Percentiles rank a stretch among this genome's conserved stretches.
phyloP scores from a whole-genome alignment of 2,113 vertebrate genomes.

The Sterrhoptilus dennistouni region DNA sequence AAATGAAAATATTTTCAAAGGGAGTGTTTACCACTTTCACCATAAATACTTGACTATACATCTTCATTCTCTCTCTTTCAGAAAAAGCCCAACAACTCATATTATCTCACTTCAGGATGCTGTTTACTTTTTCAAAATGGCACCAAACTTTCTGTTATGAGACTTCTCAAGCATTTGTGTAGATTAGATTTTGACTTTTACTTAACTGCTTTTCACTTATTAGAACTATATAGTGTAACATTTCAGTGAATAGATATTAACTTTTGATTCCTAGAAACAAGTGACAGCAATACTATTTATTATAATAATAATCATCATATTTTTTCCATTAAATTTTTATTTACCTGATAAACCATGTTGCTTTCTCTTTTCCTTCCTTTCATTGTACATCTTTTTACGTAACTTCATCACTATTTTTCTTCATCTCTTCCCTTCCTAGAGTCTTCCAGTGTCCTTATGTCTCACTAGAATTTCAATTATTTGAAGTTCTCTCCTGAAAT shows the following conservation, averaged over 20 bases:
- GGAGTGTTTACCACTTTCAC: not conserved
- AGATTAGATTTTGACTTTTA: not conserved
- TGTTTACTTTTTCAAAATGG: not conserved
- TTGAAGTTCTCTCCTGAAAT: not conserved
- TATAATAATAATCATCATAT: not conserved
- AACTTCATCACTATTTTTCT: not conserved
- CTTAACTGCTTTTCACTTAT: not conserved
- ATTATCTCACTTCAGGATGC: not conserved
- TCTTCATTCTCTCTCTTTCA: conserved; percentile 1
- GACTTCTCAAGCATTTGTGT: not conserved
- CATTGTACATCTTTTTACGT: not conserved
- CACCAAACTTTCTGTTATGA: not conserved
- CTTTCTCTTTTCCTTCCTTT: not conserved
- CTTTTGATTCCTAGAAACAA: not conserved
- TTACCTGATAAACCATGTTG: not conserved
- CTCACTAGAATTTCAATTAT: not conserved
- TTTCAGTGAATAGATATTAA: not conserved
- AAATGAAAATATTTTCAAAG: not conserved
- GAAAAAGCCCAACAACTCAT: conserved; percentile 17
- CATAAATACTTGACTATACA: not conserved
- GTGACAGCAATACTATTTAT: not conserved
- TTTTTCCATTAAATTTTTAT: not conserved
- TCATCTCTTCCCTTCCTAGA: not conserved
- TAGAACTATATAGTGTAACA: not conserved
- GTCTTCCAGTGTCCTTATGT: not conserved